A percentile compares a stretch with the other conserved stretches of the same genome.
phyloP scores from a whole-genome alignment of 37 sponge, comb jelly and placozoan species.

The Lycopodina hypogea region DNA sequence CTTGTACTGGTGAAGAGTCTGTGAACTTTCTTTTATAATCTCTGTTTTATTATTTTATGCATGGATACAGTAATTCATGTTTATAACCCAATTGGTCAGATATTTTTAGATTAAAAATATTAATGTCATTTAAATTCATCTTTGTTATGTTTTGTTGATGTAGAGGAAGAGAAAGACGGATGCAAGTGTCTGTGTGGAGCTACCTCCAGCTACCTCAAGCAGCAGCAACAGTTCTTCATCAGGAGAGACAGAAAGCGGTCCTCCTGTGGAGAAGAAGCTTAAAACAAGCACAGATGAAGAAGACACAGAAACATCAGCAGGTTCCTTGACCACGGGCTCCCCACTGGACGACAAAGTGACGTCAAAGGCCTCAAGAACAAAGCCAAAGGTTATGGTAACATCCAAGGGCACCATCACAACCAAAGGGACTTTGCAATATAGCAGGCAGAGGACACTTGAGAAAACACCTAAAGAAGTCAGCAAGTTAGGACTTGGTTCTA shows the following conservation, averaged over 20 bases:
- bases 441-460: background rate
- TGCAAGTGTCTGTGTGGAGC: no score
- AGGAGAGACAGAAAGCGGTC: slow-evolving; percentile 7
- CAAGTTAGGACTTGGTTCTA: slow-evolving; percentile 16
- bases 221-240: background rate
- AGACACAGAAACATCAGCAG: background rate
- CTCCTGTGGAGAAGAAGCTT: slow-evolving; percentile 18
- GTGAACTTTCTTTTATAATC: no score
- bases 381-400: background rate
- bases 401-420: background rate
- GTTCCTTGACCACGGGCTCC: background rate
- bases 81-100: no score
- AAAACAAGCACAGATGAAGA: slow-evolving; percentile 4
- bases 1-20: no score
- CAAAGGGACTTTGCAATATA: background rate
- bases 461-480: background rate
- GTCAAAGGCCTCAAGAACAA: background rate
- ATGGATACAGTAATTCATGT: no score
- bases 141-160: background rate
- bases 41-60: no score
- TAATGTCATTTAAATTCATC: no score
- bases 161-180: slow-evolving; percentile 28
- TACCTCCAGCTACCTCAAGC: background rate
- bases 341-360: background rate
- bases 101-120: no score